These are phyloP conservation scores for Selenia dentaria DNA, from an alignment of 2,888 invertebrate genomes.

Conservation along the genomic window DNA sequence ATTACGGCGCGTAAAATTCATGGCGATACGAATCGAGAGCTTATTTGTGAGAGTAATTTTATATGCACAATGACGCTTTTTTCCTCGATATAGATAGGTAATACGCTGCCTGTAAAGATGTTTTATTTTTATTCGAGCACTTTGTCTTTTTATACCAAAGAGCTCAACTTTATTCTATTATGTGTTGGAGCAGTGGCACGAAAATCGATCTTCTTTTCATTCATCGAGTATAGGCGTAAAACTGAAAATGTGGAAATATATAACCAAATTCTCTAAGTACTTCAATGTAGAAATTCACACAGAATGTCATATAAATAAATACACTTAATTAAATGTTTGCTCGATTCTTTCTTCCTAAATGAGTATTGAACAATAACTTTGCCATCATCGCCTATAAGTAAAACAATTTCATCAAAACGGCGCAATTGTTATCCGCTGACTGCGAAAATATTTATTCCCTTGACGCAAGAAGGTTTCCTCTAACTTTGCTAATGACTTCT, in stretches of 20 bases:
- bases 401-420: slow-evolving; percentile 55
- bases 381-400: slow-evolving; percentile 49
- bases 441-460: slow-evolving; percentile 73
- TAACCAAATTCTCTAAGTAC: too few relatives aligned
- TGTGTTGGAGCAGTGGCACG: neutral
- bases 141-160: slow-evolving; percentile 13
- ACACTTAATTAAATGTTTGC: too few relatives aligned
- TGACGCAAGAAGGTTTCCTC: slow-evolving; percentile 60
- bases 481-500: slow-evolving; percentile 79
- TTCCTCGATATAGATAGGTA: slow-evolving; percentile 14
- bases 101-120: slow-evolving; percentile 15
- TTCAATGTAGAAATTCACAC: too few relatives aligned
- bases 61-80: slow-evolving; percentile 28
- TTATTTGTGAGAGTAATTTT: slow-evolving; percentile 35
- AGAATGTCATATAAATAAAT: too few relatives aligned
- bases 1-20: slow-evolving; percentile 72
- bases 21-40: slow-evolving; percentile 36
- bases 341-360: too few relatives aligned
- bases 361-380: slow-evolving; percentile 36
- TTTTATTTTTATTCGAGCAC: slow-evolving; percentile 6
- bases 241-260: too few relatives aligned
- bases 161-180: slow-evolving; percentile 18
- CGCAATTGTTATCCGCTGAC: slow-evolving; percentile 66
- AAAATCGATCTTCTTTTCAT: too few relatives aligned
- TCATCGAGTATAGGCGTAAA: too few relatives aligned